Evolutionary conservation across 2,113 vertebrate genomes (phyloP).

Genomic region (Corythoichthys haematopterus): DNA sequence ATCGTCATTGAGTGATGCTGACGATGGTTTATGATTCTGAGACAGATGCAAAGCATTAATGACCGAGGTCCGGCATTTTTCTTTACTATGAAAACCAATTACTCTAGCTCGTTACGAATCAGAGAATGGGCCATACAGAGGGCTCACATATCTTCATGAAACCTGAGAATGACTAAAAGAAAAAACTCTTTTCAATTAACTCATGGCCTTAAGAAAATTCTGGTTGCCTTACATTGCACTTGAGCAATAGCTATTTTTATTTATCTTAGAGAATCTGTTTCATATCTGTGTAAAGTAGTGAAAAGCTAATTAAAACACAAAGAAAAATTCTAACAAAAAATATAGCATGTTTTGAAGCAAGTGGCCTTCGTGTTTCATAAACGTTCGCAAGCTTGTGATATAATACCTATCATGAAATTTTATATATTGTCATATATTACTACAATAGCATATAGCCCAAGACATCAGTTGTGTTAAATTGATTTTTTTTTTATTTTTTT

Average conservation of each 20-base stretch:
- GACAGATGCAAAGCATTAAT: slow-evolving; percentile 6
- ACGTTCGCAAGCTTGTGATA: neutral
- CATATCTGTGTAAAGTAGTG: neutral
- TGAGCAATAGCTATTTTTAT: neutral
- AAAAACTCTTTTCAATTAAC: neutral
- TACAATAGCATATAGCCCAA: neutral
- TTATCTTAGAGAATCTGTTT: neutral
- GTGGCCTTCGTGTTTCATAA: neutral
- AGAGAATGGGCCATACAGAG: neutral
- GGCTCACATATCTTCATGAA: neutral
- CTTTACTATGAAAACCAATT: neutral
- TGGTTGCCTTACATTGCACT: neutral
- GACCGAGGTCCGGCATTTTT: slow-evolving; percentile 10
- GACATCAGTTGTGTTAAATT: neutral
- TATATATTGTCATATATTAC: neutral
- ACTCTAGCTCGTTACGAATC: neutral
- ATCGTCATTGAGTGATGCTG: neutral
- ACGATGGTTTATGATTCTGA: slow-evolving; percentile 5
- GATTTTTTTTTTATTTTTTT: neutral
- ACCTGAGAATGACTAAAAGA: neutral
- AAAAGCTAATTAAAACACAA: neutral
- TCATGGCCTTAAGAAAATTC: neutral
- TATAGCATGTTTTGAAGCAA: neutral
- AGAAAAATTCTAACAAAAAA: neutral
- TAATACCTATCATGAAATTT: neutral